Conservation (phyloP, 2,113 vertebrate species). For the Haplotaxodon microlepis region DNA sequence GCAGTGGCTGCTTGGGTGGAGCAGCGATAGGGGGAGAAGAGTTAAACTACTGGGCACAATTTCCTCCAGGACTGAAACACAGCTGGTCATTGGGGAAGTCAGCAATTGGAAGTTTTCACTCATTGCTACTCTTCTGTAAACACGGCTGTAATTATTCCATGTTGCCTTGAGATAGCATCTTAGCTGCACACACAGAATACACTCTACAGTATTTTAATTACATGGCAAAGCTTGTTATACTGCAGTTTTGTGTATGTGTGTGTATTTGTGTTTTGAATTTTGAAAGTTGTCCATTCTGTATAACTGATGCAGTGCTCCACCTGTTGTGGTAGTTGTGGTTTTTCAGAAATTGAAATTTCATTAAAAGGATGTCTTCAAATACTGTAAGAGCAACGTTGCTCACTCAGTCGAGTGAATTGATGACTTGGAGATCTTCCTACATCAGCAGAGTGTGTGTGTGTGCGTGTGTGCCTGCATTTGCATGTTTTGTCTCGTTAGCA, state of each 20-base stretch:
- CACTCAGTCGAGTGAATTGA: neutral
- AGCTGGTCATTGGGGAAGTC: neutral
- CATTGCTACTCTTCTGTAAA: neutral
- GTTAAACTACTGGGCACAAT: neutral
- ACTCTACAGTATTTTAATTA: neutral
- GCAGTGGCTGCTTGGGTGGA: neutral
- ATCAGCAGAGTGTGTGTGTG: neutral
- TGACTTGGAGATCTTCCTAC: neutral
- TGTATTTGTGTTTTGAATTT: neutral
- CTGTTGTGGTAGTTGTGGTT: neutral
- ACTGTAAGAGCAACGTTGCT: neutral
- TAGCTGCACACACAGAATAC: neutral
- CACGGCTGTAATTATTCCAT: neutral
- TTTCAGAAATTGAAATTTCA: neutral
- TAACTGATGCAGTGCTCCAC: neutral
- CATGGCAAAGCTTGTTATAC: neutral
- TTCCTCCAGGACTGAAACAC: neutral
- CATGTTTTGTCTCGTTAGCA: neutral
- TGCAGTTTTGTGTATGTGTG: neutral
- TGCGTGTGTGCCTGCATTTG: neutral
- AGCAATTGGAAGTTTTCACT: neutral
- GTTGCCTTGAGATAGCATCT: neutral
- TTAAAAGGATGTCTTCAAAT: neutral
- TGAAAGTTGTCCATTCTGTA: neutral
- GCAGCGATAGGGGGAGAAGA: neutral